Evolutionary conservation across 2,888 invertebrate species (phyloP).

Genomic region (Acanthosepion esculentum): DNA sequence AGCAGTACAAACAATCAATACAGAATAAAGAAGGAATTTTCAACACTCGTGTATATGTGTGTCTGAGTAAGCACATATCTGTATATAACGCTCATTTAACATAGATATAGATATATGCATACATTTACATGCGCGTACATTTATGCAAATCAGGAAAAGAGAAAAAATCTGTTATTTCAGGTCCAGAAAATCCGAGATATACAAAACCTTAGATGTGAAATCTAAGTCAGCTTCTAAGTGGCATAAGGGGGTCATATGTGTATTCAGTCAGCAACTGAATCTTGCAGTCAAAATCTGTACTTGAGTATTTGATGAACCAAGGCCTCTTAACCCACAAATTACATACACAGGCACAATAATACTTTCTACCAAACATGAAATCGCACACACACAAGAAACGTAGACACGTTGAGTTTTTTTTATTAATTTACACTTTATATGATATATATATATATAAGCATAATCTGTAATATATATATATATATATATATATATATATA

Average conservation of each 20-base stretch:
- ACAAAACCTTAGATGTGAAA: neutral
- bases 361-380: neutral
- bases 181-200: neutral
- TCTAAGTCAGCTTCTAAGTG: conserved; percentile 2
- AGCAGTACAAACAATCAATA: too few relatives aligned
- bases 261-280: neutral
- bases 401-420: too few relatives aligned
- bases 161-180: neutral
- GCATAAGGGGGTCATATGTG: neutral
- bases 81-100: too few relatives aligned
- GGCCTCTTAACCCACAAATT: neutral
- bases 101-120: too few relatives aligned
- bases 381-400: neutral
- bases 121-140: too few relatives aligned
- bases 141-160: neutral
- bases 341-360: neutral
- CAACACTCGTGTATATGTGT: too few relatives aligned
- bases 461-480: too few relatives aligned
- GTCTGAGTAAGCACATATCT: too few relatives aligned
- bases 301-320: neutral
- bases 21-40: too few relatives aligned
- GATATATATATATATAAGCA: too few relatives aligned
- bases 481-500: too few relatives aligned
- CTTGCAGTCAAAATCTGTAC: neutral
- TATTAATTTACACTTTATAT: too few relatives aligned